These are phyloP conservation scores for Hirudinaria manillensis DNA, from an alignment of 2,888 invertebrate genomes.

Conservation along the genomic window DNA sequence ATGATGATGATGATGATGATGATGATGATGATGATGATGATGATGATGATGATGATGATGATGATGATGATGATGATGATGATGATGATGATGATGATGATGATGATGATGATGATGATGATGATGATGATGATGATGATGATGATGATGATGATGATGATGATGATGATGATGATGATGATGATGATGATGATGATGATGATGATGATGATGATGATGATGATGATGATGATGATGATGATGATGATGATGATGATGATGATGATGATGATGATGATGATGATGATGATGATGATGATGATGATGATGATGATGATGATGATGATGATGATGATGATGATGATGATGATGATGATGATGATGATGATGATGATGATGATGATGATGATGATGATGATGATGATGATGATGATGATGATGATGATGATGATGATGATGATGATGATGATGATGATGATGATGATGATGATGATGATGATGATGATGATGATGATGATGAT, in stretches of 20 bases:
- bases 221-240: no score
- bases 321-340: not conserved
- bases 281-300: not conserved
- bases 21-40: constrained; percentile 22
- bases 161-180: constrained; percentile 20
- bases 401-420: constrained; percentile 12
- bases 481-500: constrained; percentile 9
- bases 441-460: not conserved
- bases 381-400: constrained; percentile 5
- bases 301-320: not conserved
- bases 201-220: not conserved
- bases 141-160: constrained; percentile 22
- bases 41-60: constrained; percentile 22
- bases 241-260: not conserved
- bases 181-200: constrained; percentile 18
- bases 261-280: no score
- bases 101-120: constrained; percentile 21
- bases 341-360: constrained; percentile 19
- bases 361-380: constrained; percentile 12
- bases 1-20: constrained; percentile 22
- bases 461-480: not conserved
- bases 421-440: constrained; percentile 12
- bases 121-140: constrained; percentile 22
- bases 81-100: constrained; percentile 20
- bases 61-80: constrained; percentile 22